Percentiles rank a stretch among this genome's conserved stretches.
These are phyloP conservation scores for Pseudoips prasinana DNA, from an alignment of 2,888 invertebrate species.

Conservation along the genomic window DNA sequence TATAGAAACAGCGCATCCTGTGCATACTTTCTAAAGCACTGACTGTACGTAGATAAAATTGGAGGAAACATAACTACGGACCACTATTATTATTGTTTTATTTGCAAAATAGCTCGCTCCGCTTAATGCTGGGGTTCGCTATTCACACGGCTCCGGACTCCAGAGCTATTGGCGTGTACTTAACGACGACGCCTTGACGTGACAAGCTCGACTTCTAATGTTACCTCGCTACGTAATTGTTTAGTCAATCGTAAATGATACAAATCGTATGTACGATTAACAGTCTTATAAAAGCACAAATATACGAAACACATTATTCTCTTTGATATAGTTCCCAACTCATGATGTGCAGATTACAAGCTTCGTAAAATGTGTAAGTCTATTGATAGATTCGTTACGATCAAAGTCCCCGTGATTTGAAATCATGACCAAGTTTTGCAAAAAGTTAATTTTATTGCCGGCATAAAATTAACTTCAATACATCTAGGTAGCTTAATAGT, in stretches of 20 bases:
- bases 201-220: slow-evolving; percentile 61
- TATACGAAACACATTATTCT: slow-evolving; percentile 4
- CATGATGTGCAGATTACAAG: neutral
- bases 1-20: no score
- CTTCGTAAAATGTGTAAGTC: neutral
- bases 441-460: slow-evolving; percentile 4
- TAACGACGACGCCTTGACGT: slow-evolving; percentile 60
- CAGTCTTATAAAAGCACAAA: slow-evolving; percentile 13
- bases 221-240: slow-evolving; percentile 44
- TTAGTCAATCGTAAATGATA: slow-evolving; percentile 48
- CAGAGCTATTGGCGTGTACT: slow-evolving; percentile 51
- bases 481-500: slow-evolving; percentile 32
- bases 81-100: slow-evolving; percentile 69
- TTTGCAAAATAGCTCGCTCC: slow-evolving; percentile 63
- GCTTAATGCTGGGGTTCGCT: slow-evolving; percentile 53
- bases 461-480: slow-evolving; percentile 30
- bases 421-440: slow-evolving; percentile 4
- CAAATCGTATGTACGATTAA: slow-evolving; percentile 31
- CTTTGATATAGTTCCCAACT: slow-evolving; percentile 2
- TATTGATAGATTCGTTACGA: slow-evolving; percentile 1
- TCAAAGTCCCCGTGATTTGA: slow-evolving; percentile 4
- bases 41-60: slow-evolving; percentile 46
- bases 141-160: slow-evolving; percentile 55
- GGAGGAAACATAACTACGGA: slow-evolving; percentile 56
- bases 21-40: slow-evolving; percentile 5